These are phyloP conservation scores for Chaenodraco wilsoni DNA, from an alignment of 2,797 vertebrate species.

Conservation along the genomic window DNA sequence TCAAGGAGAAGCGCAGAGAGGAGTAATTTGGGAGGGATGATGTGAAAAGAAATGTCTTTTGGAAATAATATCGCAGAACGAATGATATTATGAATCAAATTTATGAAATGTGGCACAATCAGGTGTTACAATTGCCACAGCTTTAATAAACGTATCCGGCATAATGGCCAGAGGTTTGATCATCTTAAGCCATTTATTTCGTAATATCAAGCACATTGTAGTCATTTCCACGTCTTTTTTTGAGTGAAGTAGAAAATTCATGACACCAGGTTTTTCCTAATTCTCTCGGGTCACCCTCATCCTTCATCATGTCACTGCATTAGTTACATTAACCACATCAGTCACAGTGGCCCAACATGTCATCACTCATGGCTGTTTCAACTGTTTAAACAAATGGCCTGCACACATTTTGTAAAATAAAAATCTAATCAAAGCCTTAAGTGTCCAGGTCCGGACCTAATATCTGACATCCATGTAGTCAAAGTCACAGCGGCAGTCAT, in stretches of 20 bases:
- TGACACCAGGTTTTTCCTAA: slow-evolving; percentile 47
- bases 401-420: slow-evolving; percentile 81
- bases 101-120: slow-evolving; percentile 40
- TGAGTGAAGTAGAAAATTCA: slow-evolving; percentile 40
- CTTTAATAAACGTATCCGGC: slow-evolving; percentile 23
- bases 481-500: neutral
- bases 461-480: neutral
- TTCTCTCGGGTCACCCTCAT: slow-evolving; percentile 74
- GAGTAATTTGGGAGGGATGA: slow-evolving; percentile 41
- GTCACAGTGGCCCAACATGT: slow-evolving; percentile 73
- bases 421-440: slow-evolving; percentile 3
- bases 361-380: slow-evolving; percentile 47
- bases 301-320: slow-evolving; percentile 81
- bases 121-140: slow-evolving; percentile 19
- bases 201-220: neutral
- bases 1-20: slow-evolving; percentile 45
- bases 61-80: slow-evolving; percentile 36
- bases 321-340: slow-evolving; percentile 83
- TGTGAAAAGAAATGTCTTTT: slow-evolving; percentile 25
- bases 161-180: slow-evolving; percentile 15
- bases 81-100: slow-evolving; percentile 32
- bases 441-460: neutral
- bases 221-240: slow-evolving; percentile 15
- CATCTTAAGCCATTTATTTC: slow-evolving; percentile 7
- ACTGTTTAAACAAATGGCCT: slow-evolving; percentile 79